Base-by-base conservation (phyloP, 2,113 vertebrate species). In the Brachyhypopomus gauderio region DNA sequence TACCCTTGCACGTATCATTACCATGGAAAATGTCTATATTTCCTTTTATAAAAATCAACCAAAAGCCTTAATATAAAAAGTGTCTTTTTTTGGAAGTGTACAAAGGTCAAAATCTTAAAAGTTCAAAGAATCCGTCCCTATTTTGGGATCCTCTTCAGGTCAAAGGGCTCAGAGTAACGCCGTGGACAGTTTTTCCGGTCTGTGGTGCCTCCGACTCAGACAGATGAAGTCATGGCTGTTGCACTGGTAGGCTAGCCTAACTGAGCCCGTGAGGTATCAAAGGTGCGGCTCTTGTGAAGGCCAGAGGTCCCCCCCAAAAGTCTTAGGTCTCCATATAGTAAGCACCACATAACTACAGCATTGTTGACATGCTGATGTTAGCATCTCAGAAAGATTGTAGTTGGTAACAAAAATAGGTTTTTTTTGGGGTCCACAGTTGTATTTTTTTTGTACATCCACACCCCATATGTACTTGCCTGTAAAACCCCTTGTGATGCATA, bases 11-110 rank as follows among this genome's bases (percentile, higher is more conserved):
- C 52, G 55, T 22, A 67, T 78, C 59, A 79, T 66, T 79, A 70
- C 77, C 69, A 69, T 77, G 66, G 64, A 77, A 52, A 72, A 67
- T 27, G 45, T 75, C 66, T 82, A 79, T 34, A 52, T 12, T 71
- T 83, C 60, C 30, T 85, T 62, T 59, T 85, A 74, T 74, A 73
- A 77, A 77, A 79, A 83, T 63, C 55, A 67, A 83, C 16, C 38
- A 27, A 56, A 75, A 75, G 72, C 55, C 41, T 27, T 77, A 23
- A 72, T 79, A 80, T 67, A 80, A 80, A 85, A 83, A 83, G 25
- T 73, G 77, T 83, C 67, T 23, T 75, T 81, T 85, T 83, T 77
- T 55, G 30, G 72, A 79, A 73, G 55, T 85, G 60, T 83, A 85
- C 60, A 85, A 85, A 80, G 84, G 48, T 56, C 45, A 30, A 63